Evolutionary conservation across 2,888 invertebrate species (phyloP).

Genomic region (Physocephala rufipes): DNA sequence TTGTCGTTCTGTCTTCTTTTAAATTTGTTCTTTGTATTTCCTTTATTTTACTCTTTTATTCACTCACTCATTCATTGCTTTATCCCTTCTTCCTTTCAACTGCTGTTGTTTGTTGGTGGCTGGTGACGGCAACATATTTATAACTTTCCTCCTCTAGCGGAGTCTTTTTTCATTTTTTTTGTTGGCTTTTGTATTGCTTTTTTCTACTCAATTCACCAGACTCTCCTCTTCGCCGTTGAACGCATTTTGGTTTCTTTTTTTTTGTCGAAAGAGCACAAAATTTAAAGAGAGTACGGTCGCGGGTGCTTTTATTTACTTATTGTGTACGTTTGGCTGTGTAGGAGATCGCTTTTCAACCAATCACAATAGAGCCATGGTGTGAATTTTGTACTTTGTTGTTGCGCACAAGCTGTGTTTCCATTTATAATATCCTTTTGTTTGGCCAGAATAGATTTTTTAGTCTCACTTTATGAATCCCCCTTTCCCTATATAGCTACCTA

Average conservation of each 20-base stretch:
- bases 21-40: neutral
- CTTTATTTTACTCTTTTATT: conserved; percentile 13
- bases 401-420: conserved; percentile 52
- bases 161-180: conserved; percentile 19
- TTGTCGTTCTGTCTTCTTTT: neutral
- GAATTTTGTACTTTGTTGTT: conserved; percentile 58
- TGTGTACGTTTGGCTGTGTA: conserved; percentile 38
- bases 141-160: conserved; percentile 21
- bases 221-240: conserved; percentile 20
- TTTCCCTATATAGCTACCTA: neutral
- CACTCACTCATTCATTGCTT: conserved; percentile 25
- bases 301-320: conserved; percentile 39
- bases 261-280: neutral
- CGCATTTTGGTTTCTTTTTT: neutral
- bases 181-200: conserved; percentile 2
- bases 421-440: conserved; percentile 27
- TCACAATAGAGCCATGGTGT: conserved; percentile 64
- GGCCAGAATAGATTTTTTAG: neutral
- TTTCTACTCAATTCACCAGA: conserved; percentile 13
- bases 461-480: neutral
- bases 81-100: conserved; percentile 13
- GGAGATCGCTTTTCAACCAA: conserved; percentile 57
- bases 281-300: conserved; percentile 6
- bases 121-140: neutral
- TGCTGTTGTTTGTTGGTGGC: conserved; percentile 1